These are phyloP conservation scores for Lynx canadensis DNA, from an alignment of 2,113 vertebrate genomes.

Conservation along the genomic window DNA sequence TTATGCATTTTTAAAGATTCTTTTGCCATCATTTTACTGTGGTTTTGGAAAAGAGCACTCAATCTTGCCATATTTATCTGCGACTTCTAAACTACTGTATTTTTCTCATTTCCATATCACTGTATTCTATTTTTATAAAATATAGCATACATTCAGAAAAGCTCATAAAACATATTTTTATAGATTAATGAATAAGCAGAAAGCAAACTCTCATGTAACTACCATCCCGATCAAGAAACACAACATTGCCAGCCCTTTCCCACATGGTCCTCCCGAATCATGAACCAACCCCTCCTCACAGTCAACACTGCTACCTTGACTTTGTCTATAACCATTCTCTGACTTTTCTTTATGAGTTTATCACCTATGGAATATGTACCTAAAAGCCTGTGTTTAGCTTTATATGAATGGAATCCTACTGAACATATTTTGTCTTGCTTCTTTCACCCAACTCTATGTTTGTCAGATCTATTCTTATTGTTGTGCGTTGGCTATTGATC, in stretches of 20 bases:
- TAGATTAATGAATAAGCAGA: slow-evolving; percentile 31
- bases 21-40: not conserved
- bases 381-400: not conserved
- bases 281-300: no score
- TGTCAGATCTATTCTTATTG: not conserved
- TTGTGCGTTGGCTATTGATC: not conserved
- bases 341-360: not conserved
- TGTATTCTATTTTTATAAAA: slow-evolving; percentile 54
- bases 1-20: slow-evolving; percentile 52
- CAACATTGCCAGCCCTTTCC: not conserved
- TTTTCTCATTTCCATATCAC: slow-evolving; percentile 26
- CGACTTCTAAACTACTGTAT: slow-evolving; percentile 32
- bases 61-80: slow-evolving; percentile 36
- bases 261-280: not conserved
- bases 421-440: not conserved
- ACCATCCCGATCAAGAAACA: not conserved
- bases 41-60: slow-evolving; percentile 51
- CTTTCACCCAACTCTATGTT: not conserved
- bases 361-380: not conserved
- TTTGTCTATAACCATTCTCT: not conserved
- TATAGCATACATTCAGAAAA: slow-evolving; percentile 4
- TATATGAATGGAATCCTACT: not conserved
- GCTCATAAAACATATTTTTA: slow-evolving; percentile 28
- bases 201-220: not conserved
- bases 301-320: not conserved